A percentile compares a stretch with the other conserved stretches of the same genome.
Evolutionary conservation across 2,888 invertebrate genomes (phyloP).

Genomic region (Drosophila barbarae): DNA sequence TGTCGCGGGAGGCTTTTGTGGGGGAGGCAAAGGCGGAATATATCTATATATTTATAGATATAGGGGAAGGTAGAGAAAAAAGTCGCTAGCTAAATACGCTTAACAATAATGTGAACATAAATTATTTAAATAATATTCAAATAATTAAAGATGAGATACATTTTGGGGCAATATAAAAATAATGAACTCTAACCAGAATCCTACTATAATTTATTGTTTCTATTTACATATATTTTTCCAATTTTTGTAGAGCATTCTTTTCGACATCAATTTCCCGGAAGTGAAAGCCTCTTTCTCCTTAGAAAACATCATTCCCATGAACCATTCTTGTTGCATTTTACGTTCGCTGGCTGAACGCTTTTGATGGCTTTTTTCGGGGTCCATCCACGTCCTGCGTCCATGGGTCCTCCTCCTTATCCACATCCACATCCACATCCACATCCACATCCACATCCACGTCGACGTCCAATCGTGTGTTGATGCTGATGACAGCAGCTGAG

Average conservation of each 20-base stretch:
- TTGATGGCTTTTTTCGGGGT: conserved; percentile 66
- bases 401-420: conserved; percentile 17
- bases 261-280: not conserved
- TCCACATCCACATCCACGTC: not conserved
- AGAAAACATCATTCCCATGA: conserved; percentile 13
- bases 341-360: conserved; percentile 51
- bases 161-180: not conserved
- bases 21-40: conserved; percentile 1
- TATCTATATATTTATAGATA: conserved; percentile 1
- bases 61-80: not conserved
- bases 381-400: conserved; percentile 4
- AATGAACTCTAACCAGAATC: not conserved
- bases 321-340: conserved; percentile 56
- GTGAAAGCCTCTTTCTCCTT: conserved; percentile 21
- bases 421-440: not conserved
- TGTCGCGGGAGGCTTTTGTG: conserved; percentile 23
- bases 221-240: not conserved
- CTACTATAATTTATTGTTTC: not conserved
- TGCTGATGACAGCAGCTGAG: conserved; percentile 60
- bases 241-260: not conserved
- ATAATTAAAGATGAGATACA: not conserved
- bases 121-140: not conserved
- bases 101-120: not conserved
- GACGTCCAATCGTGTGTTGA: conserved; percentile 42
- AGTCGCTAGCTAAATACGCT: conserved; percentile 40